Evolutionary conservation across 1,140 invertebrate genomes (phyloP), one percentile per base, ranked within the genome.

Genomic region (Macrobrachium rosenbergii): DNA sequence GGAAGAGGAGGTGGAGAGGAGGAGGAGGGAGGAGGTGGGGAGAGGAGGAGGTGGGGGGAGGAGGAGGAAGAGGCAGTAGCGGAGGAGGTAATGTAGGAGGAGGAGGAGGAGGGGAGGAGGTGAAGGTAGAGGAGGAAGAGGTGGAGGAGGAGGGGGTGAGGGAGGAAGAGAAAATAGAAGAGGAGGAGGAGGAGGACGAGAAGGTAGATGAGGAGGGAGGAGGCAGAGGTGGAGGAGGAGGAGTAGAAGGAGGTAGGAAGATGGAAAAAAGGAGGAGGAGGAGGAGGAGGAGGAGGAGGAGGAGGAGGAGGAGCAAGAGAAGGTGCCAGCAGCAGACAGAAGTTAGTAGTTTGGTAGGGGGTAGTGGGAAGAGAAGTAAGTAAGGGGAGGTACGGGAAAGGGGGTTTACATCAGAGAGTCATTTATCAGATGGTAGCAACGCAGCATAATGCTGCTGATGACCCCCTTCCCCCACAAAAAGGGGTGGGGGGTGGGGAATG

Each of bases 111-210:
- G 67, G 2, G 67, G n/a, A 21, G n/a, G 28, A 43, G 12, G 23
- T 45, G 73, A 19, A 75, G 73, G 23, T n/a, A 52, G 73, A 75
- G 28, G 73, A 75, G 73, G 73, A 43, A 7, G 28, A 75, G 12
- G 37, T 28, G 28, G 73, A 75, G 73, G 73, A 43, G 37, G 73
- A 43, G 12, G 37, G 14, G 28, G 37, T n/a, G n/a, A n/a, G 7
- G 72, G 72, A 75, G 72, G 23, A 37, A 21, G 23, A 37, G 72
- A n/a, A n/a, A n/a, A n/a, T 12, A 52, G 14, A 16, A 52, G 28
- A n/a, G n/a, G n/a, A n/a, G n/a, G n/a, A n/a, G n/a, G n/a, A n/a
- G n/a, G n/a, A n/a, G n/a, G n/a, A n/a, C n/a, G n/a, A n/a, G n/a
- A n/a, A n/a, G n/a, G n/a, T n/a, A n/a, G n/a, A n/a, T n/a, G n/a